Percentiles rank a stretch among this genome's conserved stretches.
Evolutionary conservation across 1,140 invertebrate genomes (phyloP).

Genomic region (Drosophila novamexicana): DNA sequence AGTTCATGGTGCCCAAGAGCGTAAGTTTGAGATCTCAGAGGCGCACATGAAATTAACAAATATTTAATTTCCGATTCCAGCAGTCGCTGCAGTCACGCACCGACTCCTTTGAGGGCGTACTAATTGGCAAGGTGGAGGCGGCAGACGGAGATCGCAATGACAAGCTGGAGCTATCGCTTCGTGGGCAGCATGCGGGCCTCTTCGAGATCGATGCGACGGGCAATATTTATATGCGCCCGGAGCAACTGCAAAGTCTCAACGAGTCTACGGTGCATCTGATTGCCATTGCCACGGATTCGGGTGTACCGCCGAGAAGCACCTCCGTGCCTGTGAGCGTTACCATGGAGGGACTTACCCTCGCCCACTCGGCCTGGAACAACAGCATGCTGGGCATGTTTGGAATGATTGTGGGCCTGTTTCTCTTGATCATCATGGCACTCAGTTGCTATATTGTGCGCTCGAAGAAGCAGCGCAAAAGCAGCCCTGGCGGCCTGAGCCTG

Average conservation of each 20-base stretch:
- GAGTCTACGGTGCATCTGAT: conserved; percentile 88
- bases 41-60: neutral
- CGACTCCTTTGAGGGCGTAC: conserved; percentile 74
- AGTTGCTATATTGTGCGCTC: conserved; percentile 80
- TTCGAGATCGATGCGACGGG: conserved; percentile 86
- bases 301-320: conserved; percentile 77
- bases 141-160: conserved; percentile 93
- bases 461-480: conserved; percentile 71
- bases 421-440: conserved; percentile 74
- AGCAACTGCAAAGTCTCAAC: conserved; percentile 84
- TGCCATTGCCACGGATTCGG: conserved; percentile 91
- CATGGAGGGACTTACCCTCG: conserved; percentile 76
- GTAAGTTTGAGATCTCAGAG: conserved; percentile 48
- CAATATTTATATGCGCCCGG: conserved; percentile 85
- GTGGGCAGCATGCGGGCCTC: conserved; percentile 88
- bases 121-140: conserved; percentile 89
- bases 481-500: conserved; percentile 54
- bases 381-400: conserved; percentile 78
- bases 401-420: conserved; percentile 74
- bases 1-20: conserved; percentile 87
- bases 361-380: conserved; percentile 70
- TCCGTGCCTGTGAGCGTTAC: conserved; percentile 80
- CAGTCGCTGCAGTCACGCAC: conserved; percentile 70
- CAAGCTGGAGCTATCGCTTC: conserved; percentile 88
- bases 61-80: conserved; percentile 23